Percentiles rank a stretch among this genome's conserved stretches.
Evolutionary conservation across 2,888 invertebrate genomes (phyloP).

Genomic region (Parnassius smintheus): DNA sequence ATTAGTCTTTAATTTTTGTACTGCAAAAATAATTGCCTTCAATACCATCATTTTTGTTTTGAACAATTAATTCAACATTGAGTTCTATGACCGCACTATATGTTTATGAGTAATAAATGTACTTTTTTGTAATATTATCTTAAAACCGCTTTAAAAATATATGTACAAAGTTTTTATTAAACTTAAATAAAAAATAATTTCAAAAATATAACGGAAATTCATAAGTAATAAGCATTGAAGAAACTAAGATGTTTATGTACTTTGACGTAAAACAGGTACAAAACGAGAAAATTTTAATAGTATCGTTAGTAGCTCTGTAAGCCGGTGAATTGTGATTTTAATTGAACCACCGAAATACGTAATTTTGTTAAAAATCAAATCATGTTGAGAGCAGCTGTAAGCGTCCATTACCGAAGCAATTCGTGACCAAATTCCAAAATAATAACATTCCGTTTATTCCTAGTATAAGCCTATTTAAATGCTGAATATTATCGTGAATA

Average conservation of each 20-base stretch:
- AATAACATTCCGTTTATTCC: slow-evolving; percentile 10
- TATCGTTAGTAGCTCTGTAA: slow-evolving; percentile 38
- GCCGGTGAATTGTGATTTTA: slow-evolving; percentile 52
- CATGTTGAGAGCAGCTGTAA: slow-evolving; percentile 8
- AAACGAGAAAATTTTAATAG: too few relatives aligned
- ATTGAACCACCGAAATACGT: slow-evolving; percentile 53
- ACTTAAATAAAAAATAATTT: background rate
- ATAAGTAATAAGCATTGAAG: background rate
- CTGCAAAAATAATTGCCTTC: too few relatives aligned
- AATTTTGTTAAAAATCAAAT: slow-evolving; percentile 33
- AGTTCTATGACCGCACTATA: too few relatives aligned
- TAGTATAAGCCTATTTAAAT: too few relatives aligned
- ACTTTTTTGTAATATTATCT: too few relatives aligned
- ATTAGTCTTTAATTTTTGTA: too few relatives aligned
- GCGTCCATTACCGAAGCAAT: slow-evolving; percentile 16
- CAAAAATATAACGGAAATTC: slow-evolving; percentile 4
- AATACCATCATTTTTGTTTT: too few relatives aligned
- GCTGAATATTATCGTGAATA: too few relatives aligned
- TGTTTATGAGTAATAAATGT: too few relatives aligned
- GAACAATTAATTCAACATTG: too few relatives aligned
- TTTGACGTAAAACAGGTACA: too few relatives aligned
- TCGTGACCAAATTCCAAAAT: slow-evolving; percentile 5
- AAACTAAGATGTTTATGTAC: too few relatives aligned
- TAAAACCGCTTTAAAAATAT: background rate
- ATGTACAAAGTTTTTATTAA: background rate